These are phyloP conservation scores for Sebastes alutus DNA, from an alignment of 2,797 vertebrate species.

Conservation along the genomic window DNA sequence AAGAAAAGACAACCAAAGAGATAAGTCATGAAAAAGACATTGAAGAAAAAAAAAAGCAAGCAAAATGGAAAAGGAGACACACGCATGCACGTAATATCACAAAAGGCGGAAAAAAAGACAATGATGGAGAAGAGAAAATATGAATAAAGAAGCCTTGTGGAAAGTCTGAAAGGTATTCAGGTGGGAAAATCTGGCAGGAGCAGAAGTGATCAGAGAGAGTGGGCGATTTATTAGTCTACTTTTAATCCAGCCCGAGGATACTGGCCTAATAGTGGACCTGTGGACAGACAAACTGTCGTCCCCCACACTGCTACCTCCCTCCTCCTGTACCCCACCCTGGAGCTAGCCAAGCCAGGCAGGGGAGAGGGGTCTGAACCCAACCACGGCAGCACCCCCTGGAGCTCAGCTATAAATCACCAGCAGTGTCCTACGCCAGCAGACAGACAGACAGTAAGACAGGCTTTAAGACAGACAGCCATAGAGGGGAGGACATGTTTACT, in stretches of 20 bases:
- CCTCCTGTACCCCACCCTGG: conserved; percentile 27
- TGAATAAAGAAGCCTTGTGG: conserved; percentile 21
- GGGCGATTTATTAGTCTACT: conserved; percentile 57
- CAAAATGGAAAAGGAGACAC: conserved; percentile 34
- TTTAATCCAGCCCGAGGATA: conserved; percentile 63
- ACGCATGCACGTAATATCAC: conserved; percentile 11
- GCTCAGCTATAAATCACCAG: conserved; percentile 62
- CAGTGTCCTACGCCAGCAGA: conserved; percentile 26
- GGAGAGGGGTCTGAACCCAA: conserved; percentile 30
- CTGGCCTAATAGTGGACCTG: conserved; percentile 60
- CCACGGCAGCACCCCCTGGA: conserved; percentile 39
- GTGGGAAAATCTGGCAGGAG: conserved; percentile 52
- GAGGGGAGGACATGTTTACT: conserved; percentile 60
- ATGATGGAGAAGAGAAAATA: conserved; percentile 3
- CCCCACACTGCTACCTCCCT: conserved; percentile 20
- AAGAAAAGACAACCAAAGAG: conserved; percentile 34
- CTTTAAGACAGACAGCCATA: conserved; percentile 36
- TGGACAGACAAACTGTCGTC: conserved; percentile 61
- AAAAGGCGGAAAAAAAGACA: conserved; percentile 13
- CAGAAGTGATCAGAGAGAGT: conserved; percentile 36
- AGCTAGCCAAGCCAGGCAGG: conserved; percentile 29
- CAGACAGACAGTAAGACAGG: conserved; percentile 30
- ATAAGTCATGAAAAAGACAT: conserved; percentile 54
- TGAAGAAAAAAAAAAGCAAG: not conserved
- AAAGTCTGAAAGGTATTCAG: conserved; percentile 61